Base-by-base conservation (phyloP, 2,113 vertebrate genomes). In the Tupaia chinensis region DNA sequence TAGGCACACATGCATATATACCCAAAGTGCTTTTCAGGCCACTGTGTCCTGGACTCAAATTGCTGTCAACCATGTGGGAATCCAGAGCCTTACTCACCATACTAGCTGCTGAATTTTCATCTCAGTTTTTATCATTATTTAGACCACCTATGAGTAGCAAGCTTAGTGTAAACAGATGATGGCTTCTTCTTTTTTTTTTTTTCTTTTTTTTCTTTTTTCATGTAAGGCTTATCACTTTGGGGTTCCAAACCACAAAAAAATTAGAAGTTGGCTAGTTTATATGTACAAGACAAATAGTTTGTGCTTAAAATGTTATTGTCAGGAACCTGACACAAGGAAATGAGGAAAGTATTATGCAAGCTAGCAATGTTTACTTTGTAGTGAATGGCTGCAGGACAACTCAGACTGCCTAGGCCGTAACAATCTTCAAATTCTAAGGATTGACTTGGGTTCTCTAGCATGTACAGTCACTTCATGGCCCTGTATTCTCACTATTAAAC, bases 221-320 rank as follows among this genome's bases (percentile, higher is more conserved):
- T 53, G 9, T 29, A 54, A 56, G 22, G 23, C 5, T 76, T 20
- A 68, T 87, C 34, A 70, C 13, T 9, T 29, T 56, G 17, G n/a
- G 9, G 7, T 80, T 77, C 77, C 16, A 69, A 69, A 74, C 13
- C 29, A 65, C 0, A 25, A 63, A 58, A 29, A 78, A 92, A 78
- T 25, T 89, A 74, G 78, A 81, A 65, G 14, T 29, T 5, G n/a
- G 10, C 60, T 16, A 17, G 17, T 60, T 29, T 89, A 11, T 4
- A 58, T 6, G 20, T 25, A 54, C 5, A 27, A 60, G 56, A 5
- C 60, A 63, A 78, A 65, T 7, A 70, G 19, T 22, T 3, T 10
- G 14, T 34, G 25, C 22, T 63, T 82, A n/a, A 85, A 93, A 92
- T 94, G 54, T 89, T 96, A 13, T 61, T 77, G 29, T 89, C 56